Evolutionary conservation across 2,797 vertebrate genomes (phyloP).

Genomic region (Pantherophis alleghaniensis): DNA sequence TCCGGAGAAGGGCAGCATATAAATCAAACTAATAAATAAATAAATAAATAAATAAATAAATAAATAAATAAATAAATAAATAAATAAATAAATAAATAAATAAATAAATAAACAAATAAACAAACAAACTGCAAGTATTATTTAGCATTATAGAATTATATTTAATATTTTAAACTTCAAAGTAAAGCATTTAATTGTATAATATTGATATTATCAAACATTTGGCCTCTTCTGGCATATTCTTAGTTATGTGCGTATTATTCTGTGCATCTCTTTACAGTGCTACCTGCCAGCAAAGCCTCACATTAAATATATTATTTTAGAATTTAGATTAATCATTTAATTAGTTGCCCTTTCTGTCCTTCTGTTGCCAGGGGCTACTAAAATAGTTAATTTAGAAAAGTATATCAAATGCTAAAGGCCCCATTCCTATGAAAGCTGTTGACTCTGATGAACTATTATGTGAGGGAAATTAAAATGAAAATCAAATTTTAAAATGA

Average conservation of each 20-base stretch:
- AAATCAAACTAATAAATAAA: no score
- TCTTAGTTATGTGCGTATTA: neutral
- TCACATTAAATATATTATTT: constrained; percentile 2
- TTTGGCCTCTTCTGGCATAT: neutral
- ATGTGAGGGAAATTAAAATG: constrained; percentile 40
- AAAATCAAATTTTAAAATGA: constrained; percentile 52
- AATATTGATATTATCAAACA: neutral
- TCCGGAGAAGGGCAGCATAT: no score
- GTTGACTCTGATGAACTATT: constrained; percentile 8
- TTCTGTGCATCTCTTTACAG: neutral
- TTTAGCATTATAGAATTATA: neutral
- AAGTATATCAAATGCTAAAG: constrained; percentile 18
- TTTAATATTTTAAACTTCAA: neutral
- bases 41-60: no score
- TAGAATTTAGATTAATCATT: constrained; percentile 11
- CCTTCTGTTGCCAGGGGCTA: neutral
- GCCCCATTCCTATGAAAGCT: constrained; percentile 1
- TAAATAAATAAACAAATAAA: no score
- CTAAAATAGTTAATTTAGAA: constrained; percentile 13
- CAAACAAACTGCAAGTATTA: neutral
- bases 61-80: no score
- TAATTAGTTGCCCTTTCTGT: constrained; percentile 24
- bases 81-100: no score
- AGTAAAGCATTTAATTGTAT: neutral
- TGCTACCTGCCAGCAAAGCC: neutral